Evolutionary conservation across 2,888 invertebrate genomes (phyloP).

Genomic region (Ochlodes sylvanus): DNA sequence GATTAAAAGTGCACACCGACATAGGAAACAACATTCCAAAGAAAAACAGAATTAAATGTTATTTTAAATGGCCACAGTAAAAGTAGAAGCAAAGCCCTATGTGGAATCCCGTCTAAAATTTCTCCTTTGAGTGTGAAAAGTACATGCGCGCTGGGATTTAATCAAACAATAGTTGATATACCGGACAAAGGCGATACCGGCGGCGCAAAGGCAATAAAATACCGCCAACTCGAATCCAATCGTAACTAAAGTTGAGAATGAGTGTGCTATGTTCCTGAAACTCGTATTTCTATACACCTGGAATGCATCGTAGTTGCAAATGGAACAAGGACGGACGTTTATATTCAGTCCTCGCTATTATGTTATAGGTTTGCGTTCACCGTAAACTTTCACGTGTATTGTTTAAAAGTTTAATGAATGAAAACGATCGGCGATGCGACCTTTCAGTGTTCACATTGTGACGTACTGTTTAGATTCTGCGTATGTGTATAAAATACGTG

Average conservation of each 20-base stretch:
- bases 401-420: not conserved
- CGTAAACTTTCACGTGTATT: not conserved
- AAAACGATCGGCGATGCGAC: not conserved
- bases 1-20: not conserved
- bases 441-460: not conserved
- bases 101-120: not conserved
- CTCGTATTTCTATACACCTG: not conserved
- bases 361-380: too few relatives aligned
- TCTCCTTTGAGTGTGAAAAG: not conserved
- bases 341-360: not conserved
- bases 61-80: not conserved
- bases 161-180: slow-evolving; percentile 3
- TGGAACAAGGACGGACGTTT: not conserved
- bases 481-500: not conserved
- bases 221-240: not conserved
- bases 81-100: not conserved
- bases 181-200: not conserved
- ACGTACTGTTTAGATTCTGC: not conserved
- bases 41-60: not conserved
- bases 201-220: not conserved
- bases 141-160: not conserved
- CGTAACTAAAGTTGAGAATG: not conserved
- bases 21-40: not conserved
- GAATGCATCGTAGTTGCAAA: not conserved
- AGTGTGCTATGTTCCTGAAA: not conserved